phyloP scores from a whole-genome alignment of 2,797 vertebrate genomes.

The Megaceryle alcyon region DNA sequence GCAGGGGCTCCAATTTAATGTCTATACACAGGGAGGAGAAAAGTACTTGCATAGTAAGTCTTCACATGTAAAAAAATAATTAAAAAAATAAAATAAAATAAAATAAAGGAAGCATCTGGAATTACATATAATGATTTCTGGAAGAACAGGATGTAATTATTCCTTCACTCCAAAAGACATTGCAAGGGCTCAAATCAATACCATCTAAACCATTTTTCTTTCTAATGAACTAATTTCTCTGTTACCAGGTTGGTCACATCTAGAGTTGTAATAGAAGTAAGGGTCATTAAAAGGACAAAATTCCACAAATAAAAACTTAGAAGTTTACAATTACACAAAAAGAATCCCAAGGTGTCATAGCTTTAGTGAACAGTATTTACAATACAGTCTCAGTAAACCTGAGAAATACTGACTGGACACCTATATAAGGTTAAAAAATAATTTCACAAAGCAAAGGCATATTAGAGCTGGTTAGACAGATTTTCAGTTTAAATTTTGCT shows the following conservation, averaged over 20 bases:
- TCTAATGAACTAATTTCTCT: neutral
- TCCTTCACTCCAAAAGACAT: neutral
- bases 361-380: neutral
- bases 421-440: neutral
- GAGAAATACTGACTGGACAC: neutral
- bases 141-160: conserved; percentile 6
- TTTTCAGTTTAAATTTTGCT: neutral
- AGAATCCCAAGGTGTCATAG: neutral
- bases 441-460: neutral
- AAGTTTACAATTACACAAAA: neutral
- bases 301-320: neutral
- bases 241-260: neutral
- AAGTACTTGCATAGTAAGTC: neutral
- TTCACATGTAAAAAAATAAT: neutral
- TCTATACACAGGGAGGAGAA: neutral
- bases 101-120: neutral
- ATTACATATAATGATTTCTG: neutral
- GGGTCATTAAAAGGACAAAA: neutral
- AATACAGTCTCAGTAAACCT: neutral
- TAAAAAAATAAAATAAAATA: neutral
- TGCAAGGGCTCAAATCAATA: neutral
- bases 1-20: neutral
- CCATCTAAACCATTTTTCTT: neutral
- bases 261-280: neutral
- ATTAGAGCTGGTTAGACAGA: neutral